These are phyloP conservation scores for Boleophthalmus pectinirostris DNA, from an alignment of 2,113 vertebrate species.

Conservation along the genomic window DNA sequence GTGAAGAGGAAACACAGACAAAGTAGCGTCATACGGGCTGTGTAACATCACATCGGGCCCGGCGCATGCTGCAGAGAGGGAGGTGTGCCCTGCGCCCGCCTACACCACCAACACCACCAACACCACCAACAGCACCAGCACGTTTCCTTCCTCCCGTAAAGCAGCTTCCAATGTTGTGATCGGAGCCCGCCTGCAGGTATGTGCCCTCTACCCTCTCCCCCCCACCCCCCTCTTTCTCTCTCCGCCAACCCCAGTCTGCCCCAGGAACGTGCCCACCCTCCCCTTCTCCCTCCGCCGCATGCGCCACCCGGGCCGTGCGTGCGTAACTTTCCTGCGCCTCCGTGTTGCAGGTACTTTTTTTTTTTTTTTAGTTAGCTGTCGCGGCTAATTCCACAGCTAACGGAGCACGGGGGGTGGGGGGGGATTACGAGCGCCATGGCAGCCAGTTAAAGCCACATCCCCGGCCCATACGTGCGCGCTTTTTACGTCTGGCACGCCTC, in stretches of 20 bases:
- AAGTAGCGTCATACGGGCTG: no score
- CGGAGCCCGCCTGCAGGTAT: slow-evolving; percentile 57
- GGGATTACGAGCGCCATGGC: neutral
- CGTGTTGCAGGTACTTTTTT: neutral
- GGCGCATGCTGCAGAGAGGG: slow-evolving; percentile 3
- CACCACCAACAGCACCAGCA: neutral
- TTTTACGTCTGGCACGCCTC: neutral
- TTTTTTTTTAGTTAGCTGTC: slow-evolving; percentile 28
- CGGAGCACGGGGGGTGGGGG: no score
- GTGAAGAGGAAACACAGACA: no score
- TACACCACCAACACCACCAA: no score
- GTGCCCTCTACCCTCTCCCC: neutral
- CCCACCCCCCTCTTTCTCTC: no score
- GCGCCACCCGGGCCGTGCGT: neutral
- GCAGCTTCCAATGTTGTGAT: slow-evolving; percentile 56
- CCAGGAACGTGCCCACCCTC: neutral
- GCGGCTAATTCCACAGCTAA: slow-evolving; percentile 23
- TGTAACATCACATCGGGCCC: no score
- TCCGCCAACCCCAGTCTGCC: neutral
- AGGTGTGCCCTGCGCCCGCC: neutral
- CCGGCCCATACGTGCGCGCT: no score
- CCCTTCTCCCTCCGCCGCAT: neutral
- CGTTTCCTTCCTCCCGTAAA: slow-evolving; percentile 64
- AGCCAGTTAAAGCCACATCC: neutral
- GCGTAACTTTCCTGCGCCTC: neutral